Evolutionary conservation across 2,113 vertebrate species (phyloP), one percentile per base, ranked within the genome.

Genomic region (Phainopepla nitens): DNA sequence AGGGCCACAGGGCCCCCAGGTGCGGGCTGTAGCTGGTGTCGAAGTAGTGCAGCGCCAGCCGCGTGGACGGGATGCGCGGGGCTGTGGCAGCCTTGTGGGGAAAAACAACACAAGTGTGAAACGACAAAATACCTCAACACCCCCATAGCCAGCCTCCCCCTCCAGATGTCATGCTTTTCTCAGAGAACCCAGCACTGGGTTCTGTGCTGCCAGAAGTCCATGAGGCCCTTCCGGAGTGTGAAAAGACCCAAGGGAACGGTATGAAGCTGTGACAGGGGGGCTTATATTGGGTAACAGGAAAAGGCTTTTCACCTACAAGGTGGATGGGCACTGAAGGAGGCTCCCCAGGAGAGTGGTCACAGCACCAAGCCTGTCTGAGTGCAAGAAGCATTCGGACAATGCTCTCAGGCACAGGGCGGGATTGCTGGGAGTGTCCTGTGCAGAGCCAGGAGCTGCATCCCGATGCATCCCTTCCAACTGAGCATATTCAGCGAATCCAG

Each of bases 1-100:
- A 99, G 3, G 99, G 99, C 99, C 99, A 99, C 72, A 98, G 95
- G 23, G 97, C 90, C 13, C 98, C 98, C 94, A 99, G 98, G 82
- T 98, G 98, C 47, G 96, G 45, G 41, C 98, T 68, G 90, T 99
- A 99, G 51, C 35, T 98, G 53, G 92, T 54, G 82, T 99, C 99
- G 10, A 99, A 99, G 96, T 98, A 97, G 81, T 99, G 98, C 77
- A 99, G 96, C 33, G 99, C 99, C 89, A 99, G 89, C 5, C 58
- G 95, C 1, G 98, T 98, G 45, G 97, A 35, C 0, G 98, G 97
- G 66, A 98, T 50, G 44, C 98, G 98, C 12, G 98, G 92, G 18
- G 89, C 97, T 1, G 98, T 98, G 86, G 98, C 6, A 58, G 99
- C 99, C 99, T 99, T 7, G 71, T 27, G 36, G 54, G 25, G 15